Percentiles rank a stretch among this genome's conserved stretches.
Conservation (phyloP, 1,140 invertebrate genomes). For the Aporrectodea caliginosa region DNA sequence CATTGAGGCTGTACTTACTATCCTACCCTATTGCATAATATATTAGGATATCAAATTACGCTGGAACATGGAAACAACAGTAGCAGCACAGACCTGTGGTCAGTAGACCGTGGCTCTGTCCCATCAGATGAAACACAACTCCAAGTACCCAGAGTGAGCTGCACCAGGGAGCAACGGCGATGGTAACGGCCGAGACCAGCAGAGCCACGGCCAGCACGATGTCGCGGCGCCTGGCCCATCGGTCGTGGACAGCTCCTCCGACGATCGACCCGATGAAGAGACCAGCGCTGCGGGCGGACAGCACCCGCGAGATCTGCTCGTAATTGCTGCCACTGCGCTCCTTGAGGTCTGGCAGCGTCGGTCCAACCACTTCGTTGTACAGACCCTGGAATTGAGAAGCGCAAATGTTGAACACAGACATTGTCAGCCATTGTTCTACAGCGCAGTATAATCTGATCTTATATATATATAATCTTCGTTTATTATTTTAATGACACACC, state of each 20-base stretch:
- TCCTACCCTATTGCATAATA: too few relatives aligned
- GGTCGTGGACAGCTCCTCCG: constrained; percentile 12
- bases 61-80: background rate
- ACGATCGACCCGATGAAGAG: constrained; percentile 16
- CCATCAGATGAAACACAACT: background rate
- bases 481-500: too few relatives aligned
- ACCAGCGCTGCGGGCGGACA: constrained; percentile 13
- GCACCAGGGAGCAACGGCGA: constrained; percentile 11
- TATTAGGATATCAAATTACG: too few relatives aligned
- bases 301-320: constrained; percentile 13
- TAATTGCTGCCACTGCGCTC: background rate
- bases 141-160: background rate
- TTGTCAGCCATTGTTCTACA: too few relatives aligned
- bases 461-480: too few relatives aligned
- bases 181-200: background rate
- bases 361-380: constrained; percentile 20
- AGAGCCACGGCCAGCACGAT: constrained; percentile 7
- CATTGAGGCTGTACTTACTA: too few relatives aligned
- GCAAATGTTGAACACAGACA: too few relatives aligned
- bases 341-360: constrained; percentile 23
- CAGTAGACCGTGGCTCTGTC: constrained; percentile 11
- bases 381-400: constrained; percentile 30
- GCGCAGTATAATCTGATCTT: too few relatives aligned
- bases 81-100: background rate
- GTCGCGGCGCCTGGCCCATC: background rate